Base-by-base conservation (phyloP, 2,888 invertebrate genomes). In the Trileptium ribeirensis region DNA sequence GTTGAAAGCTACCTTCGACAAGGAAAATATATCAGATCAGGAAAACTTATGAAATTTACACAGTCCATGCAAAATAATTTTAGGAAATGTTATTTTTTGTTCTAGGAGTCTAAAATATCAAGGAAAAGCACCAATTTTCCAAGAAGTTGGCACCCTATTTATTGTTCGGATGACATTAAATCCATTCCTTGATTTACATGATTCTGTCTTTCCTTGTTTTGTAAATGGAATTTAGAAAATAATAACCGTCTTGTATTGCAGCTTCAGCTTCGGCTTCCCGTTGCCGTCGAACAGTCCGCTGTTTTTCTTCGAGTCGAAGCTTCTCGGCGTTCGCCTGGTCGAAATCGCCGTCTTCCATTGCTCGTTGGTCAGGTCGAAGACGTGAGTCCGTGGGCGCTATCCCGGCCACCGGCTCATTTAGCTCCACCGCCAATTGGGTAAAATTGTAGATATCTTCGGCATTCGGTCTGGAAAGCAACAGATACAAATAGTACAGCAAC, bases 311-410 rank as follows among this genome's bases (percentile, higher is more conserved):
- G 37, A 99, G 91, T 82, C 92, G 91, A 39, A 94, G 89, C 85
- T 91, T 85, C 31, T 83, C 82, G 19, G 40, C 67, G 79, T 86
- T 85, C 24, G 85, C 82, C 24, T 89, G 89, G 67, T 90, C 90
- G 88, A 88, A 89, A 79, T 85, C 83, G 79, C 89, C 88, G 83
- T 94, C 92, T 90, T 98, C 97, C 98, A 99, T 99, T 85, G 96
- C 92, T 79, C 98, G 92, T 91, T 99, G 99, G 92, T 99, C 99
- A 82, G 98, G 98, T 81, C 99, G 92, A 79, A 92, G 90, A 40
- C 97, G 92, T 79, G 94, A 93, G 91, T 99, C 99, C 0, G 98
- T 97, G 15, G 97, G 97, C 79, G 97, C 96, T 38, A 98, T 93
- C 83, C 93, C 94, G 1, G 93, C 92, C 90, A 99, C 99, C 74